Evolutionary conservation across 2,113 vertebrate species (phyloP).

Genomic region (Sus scrofa): T2T-Sscrofa CM000824.6:36356001-36356500

Average conservation of each 20-base stretch:
- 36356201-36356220: neutral
- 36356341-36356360: neutral
- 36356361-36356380: neutral
- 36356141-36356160: neutral
- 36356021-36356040: neutral
- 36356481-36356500: neutral
- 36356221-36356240: neutral
- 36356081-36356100: neutral
- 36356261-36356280: neutral
- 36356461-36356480: neutral
- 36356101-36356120: neutral
- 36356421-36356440: neutral
- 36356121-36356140: rapidly evolving
- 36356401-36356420: neutral
- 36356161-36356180: neutral
- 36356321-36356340: rapidly evolving
- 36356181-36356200: neutral
- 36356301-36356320: neutral
- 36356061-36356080: neutral
- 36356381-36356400: neutral
- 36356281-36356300: neutral
- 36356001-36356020: neutral
- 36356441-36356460: rapidly evolving
- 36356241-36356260: neutral
- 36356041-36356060: neutral